A percentile compares a stretch with the other conserved stretches of the same genome.
Evolutionary conservation across 2,113 vertebrate genomes (phyloP).

Genomic region (Chionodraco myersi): DNA sequence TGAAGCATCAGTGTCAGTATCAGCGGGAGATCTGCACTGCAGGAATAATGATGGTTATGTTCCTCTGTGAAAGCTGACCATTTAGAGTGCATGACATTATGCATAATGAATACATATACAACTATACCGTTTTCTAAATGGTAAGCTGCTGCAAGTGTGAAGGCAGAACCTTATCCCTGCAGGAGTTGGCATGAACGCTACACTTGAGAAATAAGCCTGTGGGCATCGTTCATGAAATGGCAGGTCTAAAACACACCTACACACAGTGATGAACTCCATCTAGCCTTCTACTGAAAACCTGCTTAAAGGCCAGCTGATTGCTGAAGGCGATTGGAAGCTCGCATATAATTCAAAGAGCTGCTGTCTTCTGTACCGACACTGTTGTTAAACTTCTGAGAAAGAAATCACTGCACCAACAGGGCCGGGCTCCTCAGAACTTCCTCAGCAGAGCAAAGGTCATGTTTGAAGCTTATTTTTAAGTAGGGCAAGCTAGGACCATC

Average conservation of each 20-base stretch:
- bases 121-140: conserved; percentile 8
- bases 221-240: conserved; percentile 29
- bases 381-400: conserved; percentile 58
- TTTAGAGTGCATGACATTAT: conserved; percentile 2
- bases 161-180: conserved; percentile 4
- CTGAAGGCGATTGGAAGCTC: conserved; percentile 44
- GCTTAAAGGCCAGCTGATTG: conserved; percentile 23
- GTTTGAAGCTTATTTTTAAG: conserved; percentile 6
- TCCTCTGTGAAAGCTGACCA: conserved; percentile 1
- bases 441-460: conserved; percentile 36
- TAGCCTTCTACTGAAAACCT: conserved; percentile 33
- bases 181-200: conserved; percentile 31
- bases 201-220: conserved; percentile 37
- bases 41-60: not conserved
- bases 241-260: conserved; percentile 56
- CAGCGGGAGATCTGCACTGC: not conserved
- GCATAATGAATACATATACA: conserved; percentile 8
- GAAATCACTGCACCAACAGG: conserved; percentile 55
- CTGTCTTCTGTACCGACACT: conserved; percentile 27
- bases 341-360: conserved; percentile 27
- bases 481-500: not conserved
- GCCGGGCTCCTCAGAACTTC: conserved; percentile 57
- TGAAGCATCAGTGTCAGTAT: conserved; percentile 14
- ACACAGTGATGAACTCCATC: conserved; percentile 30
- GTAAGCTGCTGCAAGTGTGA: conserved; percentile 13